Base-by-base conservation (phyloP, 1,140 invertebrate genomes). In the Panulirus ornatus region DNA sequence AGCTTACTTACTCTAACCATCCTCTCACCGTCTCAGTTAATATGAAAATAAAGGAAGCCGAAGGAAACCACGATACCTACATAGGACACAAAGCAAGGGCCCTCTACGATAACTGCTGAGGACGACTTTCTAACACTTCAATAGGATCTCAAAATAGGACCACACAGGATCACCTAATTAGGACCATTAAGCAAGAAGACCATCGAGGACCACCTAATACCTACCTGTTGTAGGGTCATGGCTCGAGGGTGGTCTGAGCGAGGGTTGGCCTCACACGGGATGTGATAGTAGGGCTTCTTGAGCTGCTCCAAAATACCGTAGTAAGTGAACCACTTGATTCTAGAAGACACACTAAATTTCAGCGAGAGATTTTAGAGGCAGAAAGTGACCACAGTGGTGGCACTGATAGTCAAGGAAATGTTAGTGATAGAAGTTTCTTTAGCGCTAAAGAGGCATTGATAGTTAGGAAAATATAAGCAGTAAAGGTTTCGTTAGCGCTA, bases 241-340 rank as follows among this genome's bases (percentile, higher is more conserved):
- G 16, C 30, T 6, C n/a, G 6, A 30, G 70, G 70, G 2, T 34
- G 30, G 30, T 73, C 70, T 0, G 70, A 73, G 0, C 11, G 30
- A 30, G 6, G 1, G 19, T 34, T 6, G n/a, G 70, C 19, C 9
- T 34, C 1, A 40, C 70, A 73, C 0, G 70, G 0, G 9, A 73
- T 34, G 6, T n/a, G 14, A 22, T 73, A 73, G 70, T 73, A 34
- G 11, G 70, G 70, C 34, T 30, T 34, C 30, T 73, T 34, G 30
- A 73, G 70, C 30, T 73, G n/a, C n/a, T 73, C 70, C 6, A 73
- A 16, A 34, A 73, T 40, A 16, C 70, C 70, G n/a, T 73, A 73
- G 30, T 34, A 73, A 8, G 5, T 6, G 11, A 73, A 40, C 70
- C 70, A 73, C 30, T 11, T 30, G 27, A 73, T 34, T 6, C 70